Evolutionary conservation across 2,888 invertebrate genomes (phyloP), one percentile per base, ranked within the genome.

Genomic region (Omphaloscelis lunosa): DNA sequence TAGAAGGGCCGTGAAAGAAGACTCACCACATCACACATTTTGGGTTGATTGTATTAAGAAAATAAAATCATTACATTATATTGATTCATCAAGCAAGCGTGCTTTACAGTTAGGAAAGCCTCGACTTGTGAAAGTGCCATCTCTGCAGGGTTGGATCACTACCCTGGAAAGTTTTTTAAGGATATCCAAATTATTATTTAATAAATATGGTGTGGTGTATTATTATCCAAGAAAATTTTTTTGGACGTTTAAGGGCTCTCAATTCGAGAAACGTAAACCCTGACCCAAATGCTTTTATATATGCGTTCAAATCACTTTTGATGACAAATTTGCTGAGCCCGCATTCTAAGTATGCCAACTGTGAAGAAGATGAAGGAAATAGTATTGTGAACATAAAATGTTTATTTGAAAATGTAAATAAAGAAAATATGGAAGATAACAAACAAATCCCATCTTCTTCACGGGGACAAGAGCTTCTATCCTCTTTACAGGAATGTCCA

Each of bases 201-300:
- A 79, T 20, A 72, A 79, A 27, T 81, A 83, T 84, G 69, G 61
- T 3, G 72, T 88, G 23, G 29, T 75, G 29, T 86, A 82, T 77
- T 85, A 75, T 74, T 87, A 88, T 72, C 82, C 86, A 8, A 0
- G 87, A 88, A 70, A 84, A 75, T 66, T 88, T 87, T 77, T 89
- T 88, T 83, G 88, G 87, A 12, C 67, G 84, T 65, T 71, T 86
- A 48, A 85, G 85, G 68, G 86, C 88, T 15, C 39, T 86, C 7
- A 87, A 88, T 70, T 87, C 82, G 34, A 72, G 85, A 39, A 87
- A 88, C 62, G 66, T 86, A 9, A 86, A 87, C 65, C 89, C 86
- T 9, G 86, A 87, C 56, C 39, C 80, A 20, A 79, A 83, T 17
- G 74, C 84, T 4, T 89, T 88, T 51, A 65, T 83, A 29, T 72